These are phyloP conservation scores for Siniperca obscura DNA, from an alignment of 2,797 vertebrate genomes.

Conservation along the genomic window DNA sequence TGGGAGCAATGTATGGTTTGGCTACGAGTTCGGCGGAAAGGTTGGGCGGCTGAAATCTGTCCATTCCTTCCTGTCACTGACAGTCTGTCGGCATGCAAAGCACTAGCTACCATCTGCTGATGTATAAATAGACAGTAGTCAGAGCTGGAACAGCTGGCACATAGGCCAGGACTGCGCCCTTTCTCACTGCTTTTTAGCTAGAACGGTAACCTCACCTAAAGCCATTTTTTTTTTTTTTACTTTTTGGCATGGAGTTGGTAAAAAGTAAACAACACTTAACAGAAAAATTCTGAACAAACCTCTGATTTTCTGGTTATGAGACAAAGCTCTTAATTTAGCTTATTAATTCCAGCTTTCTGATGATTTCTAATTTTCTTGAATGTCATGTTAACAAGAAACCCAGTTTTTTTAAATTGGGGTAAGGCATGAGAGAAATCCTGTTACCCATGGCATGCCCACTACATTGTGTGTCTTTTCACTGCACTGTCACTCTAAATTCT, in stretches of 20 bases:
- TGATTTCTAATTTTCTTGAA: neutral
- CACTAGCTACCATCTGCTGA: conserved; percentile 85
- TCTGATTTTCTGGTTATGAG: neutral
- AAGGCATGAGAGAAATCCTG: neutral
- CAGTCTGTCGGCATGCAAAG: conserved; percentile 83
- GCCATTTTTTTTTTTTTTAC: neutral
- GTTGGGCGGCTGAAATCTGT: conserved; percentile 82
- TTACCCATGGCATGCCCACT: no score
- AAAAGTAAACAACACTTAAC: neutral
- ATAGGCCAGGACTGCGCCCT: conserved; percentile 65
- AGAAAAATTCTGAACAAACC: neutral
- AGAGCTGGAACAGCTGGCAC: conserved; percentile 82
- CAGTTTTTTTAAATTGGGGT: neutral
- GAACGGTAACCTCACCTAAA: conserved; percentile 34
- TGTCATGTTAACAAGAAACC: neutral
- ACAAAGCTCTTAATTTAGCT: neutral
- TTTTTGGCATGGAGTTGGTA: neutral
- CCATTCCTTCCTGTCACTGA: conserved; percentile 86
- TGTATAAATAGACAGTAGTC: conserved; percentile 85
- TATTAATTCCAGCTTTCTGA: neutral
- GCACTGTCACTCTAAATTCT: neutral
- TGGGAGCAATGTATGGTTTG: conserved; percentile 66
- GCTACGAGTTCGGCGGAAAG: conserved; percentile 71
- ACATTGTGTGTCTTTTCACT: neutral
- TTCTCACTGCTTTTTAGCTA: conserved; percentile 64